Conservation (phyloP, 2,888 invertebrate genomes). For the Scaptomyza parva region DNA sequence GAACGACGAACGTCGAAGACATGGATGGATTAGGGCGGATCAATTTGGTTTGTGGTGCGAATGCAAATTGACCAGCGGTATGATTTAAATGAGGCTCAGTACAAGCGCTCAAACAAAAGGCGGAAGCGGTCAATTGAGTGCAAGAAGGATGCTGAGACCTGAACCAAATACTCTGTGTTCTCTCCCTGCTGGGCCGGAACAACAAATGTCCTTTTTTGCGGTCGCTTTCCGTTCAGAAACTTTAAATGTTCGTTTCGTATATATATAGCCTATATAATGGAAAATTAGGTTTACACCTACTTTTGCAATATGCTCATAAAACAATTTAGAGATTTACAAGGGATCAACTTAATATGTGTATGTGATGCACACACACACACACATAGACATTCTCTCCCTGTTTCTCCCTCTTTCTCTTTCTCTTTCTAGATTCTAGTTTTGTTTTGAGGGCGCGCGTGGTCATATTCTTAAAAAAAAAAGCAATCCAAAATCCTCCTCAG, state of each 20-base stretch:
- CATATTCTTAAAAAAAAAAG: conserved; percentile 51
- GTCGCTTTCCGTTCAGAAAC: conserved; percentile 26
- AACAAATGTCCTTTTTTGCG: conserved; percentile 64
- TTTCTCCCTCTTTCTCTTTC: background rate
- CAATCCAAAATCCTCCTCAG: conserved; percentile 44
- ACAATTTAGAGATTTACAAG: conserved; percentile 78
- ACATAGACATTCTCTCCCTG: background rate
- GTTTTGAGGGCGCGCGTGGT: conserved; percentile 46
- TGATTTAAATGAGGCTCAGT: conserved; percentile 76
- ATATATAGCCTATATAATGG: conserved; percentile 57
- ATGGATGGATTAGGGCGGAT: conserved; percentile 79
- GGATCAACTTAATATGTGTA: conserved; percentile 61
- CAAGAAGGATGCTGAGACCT: conserved; percentile 10
- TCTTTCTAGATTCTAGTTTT: background rate
- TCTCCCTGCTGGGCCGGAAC: conserved; percentile 71
- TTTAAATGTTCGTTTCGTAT: conserved; percentile 40
- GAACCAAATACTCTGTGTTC: background rate
- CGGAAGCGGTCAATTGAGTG: conserved; percentile 50
- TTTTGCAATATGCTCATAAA: conserved; percentile 74
- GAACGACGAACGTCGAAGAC: conserved; percentile 1
- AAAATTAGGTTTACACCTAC: conserved; percentile 79
- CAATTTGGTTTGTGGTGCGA: conserved; percentile 82
- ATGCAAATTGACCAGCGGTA: conserved; percentile 81
- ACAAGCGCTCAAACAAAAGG: conserved; percentile 64
- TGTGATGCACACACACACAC: conserved; percentile 38